These are phyloP conservation scores for Trissolcus japonicus DNA, from an alignment of 2,888 invertebrate genomes.

Conservation along the genomic window DNA sequence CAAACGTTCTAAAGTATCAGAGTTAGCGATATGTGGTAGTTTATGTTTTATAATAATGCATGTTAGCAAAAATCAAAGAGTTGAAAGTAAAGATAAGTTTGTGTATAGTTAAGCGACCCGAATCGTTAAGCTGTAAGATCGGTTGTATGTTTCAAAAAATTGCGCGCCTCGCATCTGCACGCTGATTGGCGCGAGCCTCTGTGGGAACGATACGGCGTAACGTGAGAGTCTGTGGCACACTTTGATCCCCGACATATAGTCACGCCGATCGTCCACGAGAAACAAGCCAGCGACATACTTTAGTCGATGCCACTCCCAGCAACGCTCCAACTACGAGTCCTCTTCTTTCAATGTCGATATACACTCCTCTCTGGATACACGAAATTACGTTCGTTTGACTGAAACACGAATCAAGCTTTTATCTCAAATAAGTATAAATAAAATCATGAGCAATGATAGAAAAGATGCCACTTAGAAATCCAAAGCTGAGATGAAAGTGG, in stretches of 20 bases:
- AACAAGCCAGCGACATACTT: slow-evolving; percentile 55
- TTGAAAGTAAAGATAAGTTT: slow-evolving; percentile 48
- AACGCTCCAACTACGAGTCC: slow-evolving; percentile 37
- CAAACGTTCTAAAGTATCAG: too few relatives aligned
- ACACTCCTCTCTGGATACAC: slow-evolving; percentile 14
- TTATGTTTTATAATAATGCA: too few relatives aligned
- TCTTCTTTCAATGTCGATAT: slow-evolving; percentile 39
- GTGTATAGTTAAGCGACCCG: slow-evolving; percentile 40
- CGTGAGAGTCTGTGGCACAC: slow-evolving; percentile 52
- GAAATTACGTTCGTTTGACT: slow-evolving; percentile 38
- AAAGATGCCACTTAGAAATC: background rate
- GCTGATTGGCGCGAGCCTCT: slow-evolving; percentile 40
- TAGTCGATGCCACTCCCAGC: slow-evolving; percentile 51
- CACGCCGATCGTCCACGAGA: slow-evolving; percentile 49
- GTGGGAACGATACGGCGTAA: slow-evolving; percentile 47
- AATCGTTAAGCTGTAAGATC: slow-evolving; percentile 40
- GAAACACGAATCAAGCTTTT: slow-evolving; percentile 32
- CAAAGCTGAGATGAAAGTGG: background rate
- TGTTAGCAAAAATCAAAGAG: slow-evolving; percentile 16
- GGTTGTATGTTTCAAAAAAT: slow-evolving; percentile 47
- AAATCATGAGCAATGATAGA: slow-evolving; percentile 1
- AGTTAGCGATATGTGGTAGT: too few relatives aligned
- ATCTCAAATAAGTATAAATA: slow-evolving; percentile 22
- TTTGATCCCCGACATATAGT: slow-evolving; percentile 51
- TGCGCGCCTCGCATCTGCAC: slow-evolving; percentile 39